phyloP scores from a whole-genome alignment of 2,888 invertebrate species.

The Oscheius sp. region DNA sequence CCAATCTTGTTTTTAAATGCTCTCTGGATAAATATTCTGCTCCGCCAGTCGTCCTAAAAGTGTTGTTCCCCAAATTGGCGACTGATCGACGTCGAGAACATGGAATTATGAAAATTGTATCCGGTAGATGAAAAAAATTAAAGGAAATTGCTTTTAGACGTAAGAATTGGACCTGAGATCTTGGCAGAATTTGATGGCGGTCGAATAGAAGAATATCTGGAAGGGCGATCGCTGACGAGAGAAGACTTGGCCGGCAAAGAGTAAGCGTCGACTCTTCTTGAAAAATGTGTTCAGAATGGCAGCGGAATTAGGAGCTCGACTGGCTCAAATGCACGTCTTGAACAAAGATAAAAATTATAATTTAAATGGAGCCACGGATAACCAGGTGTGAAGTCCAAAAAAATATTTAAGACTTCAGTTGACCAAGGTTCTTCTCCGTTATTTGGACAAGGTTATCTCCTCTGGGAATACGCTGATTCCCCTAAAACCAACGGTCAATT shows the following conservation, averaged over 20 bases:
- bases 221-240: background rate
- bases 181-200: slow-evolving; percentile 21
- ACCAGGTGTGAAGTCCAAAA: background rate
- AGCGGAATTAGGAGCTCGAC: background rate
- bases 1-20: slow-evolving; percentile 22
- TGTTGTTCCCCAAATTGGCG: background rate
- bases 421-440: background rate
- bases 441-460: background rate
- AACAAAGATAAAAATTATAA: background rate
- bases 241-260: background rate
- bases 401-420: background rate
- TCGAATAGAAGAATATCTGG: slow-evolving; percentile 11
- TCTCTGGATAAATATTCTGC: background rate
- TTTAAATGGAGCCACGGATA: background rate
- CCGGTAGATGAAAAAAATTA: background rate
- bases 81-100: background rate
- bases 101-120: slow-evolving; percentile 1
- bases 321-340: slow-evolving; percentile 12
- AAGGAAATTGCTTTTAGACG: background rate
- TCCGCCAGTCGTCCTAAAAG: slow-evolving; percentile 4
- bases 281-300: slow-evolving; percentile 14
- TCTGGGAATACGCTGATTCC: background rate
- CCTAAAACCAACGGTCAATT: background rate
- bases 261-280: slow-evolving; percentile 8
- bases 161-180: background rate